These are phyloP conservation scores for Tetramorium simillimum DNA, from an alignment of 1,140 invertebrate species.

Conservation along the genomic window DNA sequence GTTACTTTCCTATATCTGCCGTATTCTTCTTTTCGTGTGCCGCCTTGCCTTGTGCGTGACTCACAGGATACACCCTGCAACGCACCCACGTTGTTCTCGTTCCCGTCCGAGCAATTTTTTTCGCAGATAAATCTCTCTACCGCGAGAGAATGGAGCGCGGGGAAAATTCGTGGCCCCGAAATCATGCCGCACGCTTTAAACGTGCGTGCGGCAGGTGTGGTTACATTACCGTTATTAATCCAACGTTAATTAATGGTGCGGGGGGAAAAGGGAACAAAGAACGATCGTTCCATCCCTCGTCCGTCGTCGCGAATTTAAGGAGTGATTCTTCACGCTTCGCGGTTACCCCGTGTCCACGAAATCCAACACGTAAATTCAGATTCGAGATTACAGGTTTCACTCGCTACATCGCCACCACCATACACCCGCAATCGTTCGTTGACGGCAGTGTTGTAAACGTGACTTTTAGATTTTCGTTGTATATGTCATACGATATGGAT, in stretches of 20 bases:
- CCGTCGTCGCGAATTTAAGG: conserved; percentile 1
- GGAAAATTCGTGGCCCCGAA: conserved; percentile 21
- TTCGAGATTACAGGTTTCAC: neutral
- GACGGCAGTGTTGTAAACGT: neutral
- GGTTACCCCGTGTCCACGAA: neutral
- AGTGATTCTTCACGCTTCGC: conserved; percentile 17
- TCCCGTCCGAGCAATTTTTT: neutral
- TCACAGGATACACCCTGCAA: neutral
- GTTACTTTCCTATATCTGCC: neutral
- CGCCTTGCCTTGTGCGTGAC: neutral
- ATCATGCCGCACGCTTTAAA: conserved; percentile 44
- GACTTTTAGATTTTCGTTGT: neutral
- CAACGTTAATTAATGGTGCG: conserved; percentile 68
- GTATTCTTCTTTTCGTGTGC: neutral
- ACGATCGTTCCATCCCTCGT: neutral
- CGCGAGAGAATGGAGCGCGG: neutral
- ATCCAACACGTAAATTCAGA: neutral
- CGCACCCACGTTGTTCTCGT: neutral
- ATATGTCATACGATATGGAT: neutral
- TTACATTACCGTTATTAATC: conserved; percentile 67
- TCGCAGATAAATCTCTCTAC: conserved; percentile 18
- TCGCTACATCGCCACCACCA: neutral
- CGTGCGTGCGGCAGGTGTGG: conserved; percentile 39
- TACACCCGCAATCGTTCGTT: neutral
- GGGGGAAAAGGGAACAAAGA: neutral